These are phyloP conservation scores for Spodoptera exigua DNA, from an alignment of 2,888 invertebrate genomes.

Conservation along the genomic window DNA sequence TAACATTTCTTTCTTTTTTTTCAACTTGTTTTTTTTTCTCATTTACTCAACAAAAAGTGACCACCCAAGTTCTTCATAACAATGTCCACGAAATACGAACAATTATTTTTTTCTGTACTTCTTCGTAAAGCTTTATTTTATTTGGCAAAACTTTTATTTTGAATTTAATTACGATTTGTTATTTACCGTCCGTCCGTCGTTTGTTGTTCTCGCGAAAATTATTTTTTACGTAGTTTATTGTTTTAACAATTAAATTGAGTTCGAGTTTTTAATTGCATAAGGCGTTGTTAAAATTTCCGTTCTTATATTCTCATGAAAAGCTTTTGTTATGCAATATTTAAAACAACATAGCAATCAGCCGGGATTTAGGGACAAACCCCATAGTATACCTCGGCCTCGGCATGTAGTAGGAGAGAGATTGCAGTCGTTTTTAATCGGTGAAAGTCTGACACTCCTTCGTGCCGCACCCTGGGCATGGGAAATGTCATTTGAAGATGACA, in stretches of 20 bases:
- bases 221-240: slow-evolving; percentile 15
- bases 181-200: slow-evolving; percentile 1
- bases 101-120: slow-evolving; percentile 7
- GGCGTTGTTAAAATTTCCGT: not conserved
- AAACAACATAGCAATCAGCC: too few relatives aligned
- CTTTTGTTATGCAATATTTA: too few relatives aligned
- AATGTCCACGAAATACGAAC: not conserved
- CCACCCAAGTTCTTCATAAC: not conserved
- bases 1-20: not conserved
- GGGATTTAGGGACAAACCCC: too few relatives aligned
- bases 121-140: slow-evolving; percentile 22
- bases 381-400: too few relatives aligned
- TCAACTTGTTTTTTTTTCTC: slow-evolving; percentile 3
- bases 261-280: slow-evolving; percentile 1
- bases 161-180: slow-evolving; percentile 32
- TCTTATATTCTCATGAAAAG: too few relatives aligned
- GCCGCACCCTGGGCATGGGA: too few relatives aligned
- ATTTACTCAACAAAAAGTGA: not conserved
- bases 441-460: too few relatives aligned
- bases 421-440: too few relatives aligned
- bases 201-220: slow-evolving; percentile 13
- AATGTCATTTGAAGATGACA: too few relatives aligned
- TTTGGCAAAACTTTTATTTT: slow-evolving; percentile 20
- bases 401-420: too few relatives aligned
- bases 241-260: slow-evolving; percentile 8